Base-by-base conservation (phyloP, 2,888 invertebrate species). In the Stenchaetothrips biformis region DNA sequence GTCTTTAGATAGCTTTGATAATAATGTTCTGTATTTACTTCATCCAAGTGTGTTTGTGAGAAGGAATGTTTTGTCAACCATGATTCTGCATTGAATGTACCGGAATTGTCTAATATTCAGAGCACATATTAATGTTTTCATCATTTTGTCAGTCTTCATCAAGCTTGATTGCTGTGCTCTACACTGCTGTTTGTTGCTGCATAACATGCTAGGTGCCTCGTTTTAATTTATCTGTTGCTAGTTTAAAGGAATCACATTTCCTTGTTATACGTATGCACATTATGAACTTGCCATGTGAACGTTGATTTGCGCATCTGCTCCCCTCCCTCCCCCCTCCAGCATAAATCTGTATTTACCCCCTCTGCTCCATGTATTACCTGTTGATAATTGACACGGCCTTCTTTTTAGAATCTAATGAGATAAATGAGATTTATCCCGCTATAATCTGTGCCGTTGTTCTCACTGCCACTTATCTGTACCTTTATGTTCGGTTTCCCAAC, bases 1-100 rank as follows among this genome's bases (percentile, higher is more conserved):
- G 67, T 74, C 67, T 74, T 74, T 74, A 74, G 67, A 74, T 74
- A 74, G 67, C 67, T 25, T 74, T 74, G 67, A 74, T 74, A 74
- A 74, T 59, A 59, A 18, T 59, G 59, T 74, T 74, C 67, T 74
- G 25, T 74, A 74, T 74, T 74, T 74, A 25, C 67, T 74, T 21
- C 67, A 74, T 21, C 25, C n/a, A 74, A 74, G 11, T 21, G 67
- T 74, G 11, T 74, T 11, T 74, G 21, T 74, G 25, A 21, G 67
- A 74, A 25, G 9, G 67, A 74, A 74, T 74, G 21, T 25, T 74
- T 25, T 74, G 67, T 74, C 67, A 74, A 37, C 37, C 37, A 21
- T 74, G 67, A 25, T 74, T 74, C 21, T 74, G 21, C 67, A 74
- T 74, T 74, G 67, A 74, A 74, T 9, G 21, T 21, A 21, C 21